A percentile compares a stretch with the other conserved stretches of the same genome.
Conservation (phyloP, 2,113 vertebrate genomes). For the Hydrochoerus hydrochaeris region DNA sequence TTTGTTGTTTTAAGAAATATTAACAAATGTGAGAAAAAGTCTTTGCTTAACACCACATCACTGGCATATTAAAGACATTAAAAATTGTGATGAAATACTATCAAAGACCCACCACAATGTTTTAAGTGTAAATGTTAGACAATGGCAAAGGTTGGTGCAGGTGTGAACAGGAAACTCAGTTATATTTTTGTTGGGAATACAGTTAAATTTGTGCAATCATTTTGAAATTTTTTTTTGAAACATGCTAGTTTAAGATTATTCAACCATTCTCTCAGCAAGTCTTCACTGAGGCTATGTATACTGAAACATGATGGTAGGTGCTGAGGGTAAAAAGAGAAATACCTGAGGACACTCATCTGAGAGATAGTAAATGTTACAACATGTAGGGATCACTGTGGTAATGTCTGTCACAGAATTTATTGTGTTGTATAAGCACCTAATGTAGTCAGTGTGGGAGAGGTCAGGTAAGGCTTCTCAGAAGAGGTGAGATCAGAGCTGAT, state of each 20-base stretch:
- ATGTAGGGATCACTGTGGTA: background rate
- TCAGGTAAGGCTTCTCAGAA: background rate
- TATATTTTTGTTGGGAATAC: background rate
- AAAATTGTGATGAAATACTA: background rate
- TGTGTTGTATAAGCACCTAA: background rate
- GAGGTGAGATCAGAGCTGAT: background rate
- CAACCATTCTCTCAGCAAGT: slow-evolving; percentile 21
- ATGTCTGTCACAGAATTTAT: background rate
- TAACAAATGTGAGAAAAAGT: background rate
- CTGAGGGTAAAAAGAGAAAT: background rate
- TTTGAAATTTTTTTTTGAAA: slow-evolving; percentile 29
- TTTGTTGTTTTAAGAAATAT: slow-evolving; percentile 53
- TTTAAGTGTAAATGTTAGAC: background rate
- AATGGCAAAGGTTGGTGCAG: background rate
- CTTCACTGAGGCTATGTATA: background rate
- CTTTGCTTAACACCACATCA: background rate
- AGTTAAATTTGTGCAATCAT: background rate
- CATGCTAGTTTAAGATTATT: slow-evolving; percentile 26
- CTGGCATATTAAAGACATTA: slow-evolving; percentile 16
- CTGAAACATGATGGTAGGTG: background rate
- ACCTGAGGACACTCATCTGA: background rate
- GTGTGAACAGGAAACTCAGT: background rate
- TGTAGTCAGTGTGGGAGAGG: background rate
- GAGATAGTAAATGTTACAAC: background rate
- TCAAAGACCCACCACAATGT: background rate